Percentiles rank a stretch among this genome's conserved stretches.
phyloP scores from a whole-genome alignment of 1,140 invertebrate species.

The Idris sp. region DNA sequence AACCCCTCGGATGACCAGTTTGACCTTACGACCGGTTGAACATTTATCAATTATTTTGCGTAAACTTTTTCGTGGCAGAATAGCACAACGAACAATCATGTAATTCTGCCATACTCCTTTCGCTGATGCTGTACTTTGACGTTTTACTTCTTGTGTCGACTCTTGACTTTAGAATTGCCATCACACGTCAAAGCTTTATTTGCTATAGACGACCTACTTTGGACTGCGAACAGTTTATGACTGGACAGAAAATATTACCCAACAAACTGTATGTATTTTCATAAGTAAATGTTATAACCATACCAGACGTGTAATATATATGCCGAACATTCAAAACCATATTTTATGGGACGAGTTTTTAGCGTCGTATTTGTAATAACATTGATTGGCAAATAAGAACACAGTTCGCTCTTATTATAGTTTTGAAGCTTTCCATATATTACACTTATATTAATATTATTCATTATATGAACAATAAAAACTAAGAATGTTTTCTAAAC shows the following conservation, averaged over 20 bases:
- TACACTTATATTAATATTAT: too few species aligned
- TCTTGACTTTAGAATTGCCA: slow-evolving; percentile 16
- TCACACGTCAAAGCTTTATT: slow-evolving; percentile 23
- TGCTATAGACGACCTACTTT: slow-evolving; percentile 36
- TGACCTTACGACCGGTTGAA: slow-evolving; percentile 56
- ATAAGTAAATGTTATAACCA: slow-evolving; percentile 24
- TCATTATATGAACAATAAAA: too few species aligned
- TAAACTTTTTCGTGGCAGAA: slow-evolving; percentile 66
- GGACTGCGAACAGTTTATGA: slow-evolving; percentile 21
- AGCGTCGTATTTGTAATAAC: slow-evolving; percentile 24
- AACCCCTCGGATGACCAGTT: slow-evolving; percentile 24
- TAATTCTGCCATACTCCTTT: slow-evolving; percentile 65
- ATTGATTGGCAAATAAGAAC: slow-evolving; percentile 15
- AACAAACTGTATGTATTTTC: slow-evolving; percentile 25
- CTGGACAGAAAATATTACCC: slow-evolving; percentile 26
- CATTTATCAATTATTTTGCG: slow-evolving; percentile 74
- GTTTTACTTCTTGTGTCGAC: slow-evolving; percentile 37
- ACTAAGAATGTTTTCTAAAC: too few species aligned
- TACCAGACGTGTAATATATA: slow-evolving; percentile 19
- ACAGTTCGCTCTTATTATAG: slow-evolving; percentile 10
- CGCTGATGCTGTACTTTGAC: slow-evolving; percentile 30
- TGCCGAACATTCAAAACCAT: slow-evolving; percentile 7
- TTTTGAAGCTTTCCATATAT: too few species aligned
- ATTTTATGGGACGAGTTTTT: slow-evolving; percentile 16
- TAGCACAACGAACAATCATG: slow-evolving; percentile 70